phyloP scores from a whole-genome alignment of 2,888 invertebrate species.

The Embidobia sp. region DNA sequence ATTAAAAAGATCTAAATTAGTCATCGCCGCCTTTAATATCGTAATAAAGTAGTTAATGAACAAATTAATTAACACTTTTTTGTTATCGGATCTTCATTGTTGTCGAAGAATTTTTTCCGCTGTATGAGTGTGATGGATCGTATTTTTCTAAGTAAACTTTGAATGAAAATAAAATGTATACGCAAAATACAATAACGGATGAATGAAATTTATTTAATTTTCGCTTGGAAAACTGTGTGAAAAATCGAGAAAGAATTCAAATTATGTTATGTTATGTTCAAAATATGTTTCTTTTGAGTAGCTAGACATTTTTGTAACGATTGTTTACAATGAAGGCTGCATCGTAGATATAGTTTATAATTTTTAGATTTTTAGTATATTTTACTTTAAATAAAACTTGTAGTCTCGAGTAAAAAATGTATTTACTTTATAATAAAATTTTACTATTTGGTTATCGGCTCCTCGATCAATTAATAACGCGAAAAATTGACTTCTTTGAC shows the following conservation, averaged over 20 bases:
- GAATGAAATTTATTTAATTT: no score
- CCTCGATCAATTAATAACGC: conserved; percentile 34
- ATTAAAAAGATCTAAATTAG: conserved; percentile 68
- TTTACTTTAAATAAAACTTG: not conserved
- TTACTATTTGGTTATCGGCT: conserved; percentile 11
- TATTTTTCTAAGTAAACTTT: no score
- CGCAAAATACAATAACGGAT: no score
- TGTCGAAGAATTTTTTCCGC: not conserved
- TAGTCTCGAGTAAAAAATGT: conserved; percentile 19
- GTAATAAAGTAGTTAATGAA: conserved; percentile 52
- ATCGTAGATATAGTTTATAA: no score
- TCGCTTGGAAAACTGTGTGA: no score
- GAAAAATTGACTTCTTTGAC: conserved; percentile 31
- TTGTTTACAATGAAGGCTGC: no score
- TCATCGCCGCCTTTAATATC: conserved; percentile 51
- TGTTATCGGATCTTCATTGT: not conserved
- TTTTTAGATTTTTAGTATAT: not conserved
- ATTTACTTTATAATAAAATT: conserved; percentile 30
- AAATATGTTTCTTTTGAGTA: no score
- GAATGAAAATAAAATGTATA: no score
- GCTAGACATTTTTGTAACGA: no score
- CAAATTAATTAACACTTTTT: conserved; percentile 43
- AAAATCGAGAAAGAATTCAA: no score
- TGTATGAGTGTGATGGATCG: no score
- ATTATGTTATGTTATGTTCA: no score